These are phyloP conservation scores for Drosophila auraria DNA, from an alignment of 1,140 invertebrate genomes.

Conservation along the genomic window DNA sequence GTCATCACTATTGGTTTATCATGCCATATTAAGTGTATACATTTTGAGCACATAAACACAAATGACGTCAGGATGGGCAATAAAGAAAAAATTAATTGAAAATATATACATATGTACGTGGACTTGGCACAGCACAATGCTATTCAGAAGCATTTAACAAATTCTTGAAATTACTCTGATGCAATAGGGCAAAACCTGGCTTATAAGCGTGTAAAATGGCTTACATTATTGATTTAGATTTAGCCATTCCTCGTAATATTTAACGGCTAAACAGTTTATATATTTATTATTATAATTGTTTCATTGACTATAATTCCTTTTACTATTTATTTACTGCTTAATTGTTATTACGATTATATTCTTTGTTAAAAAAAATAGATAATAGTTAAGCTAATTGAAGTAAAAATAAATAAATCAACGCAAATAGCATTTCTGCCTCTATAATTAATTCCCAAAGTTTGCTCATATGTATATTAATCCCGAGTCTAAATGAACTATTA, in stretches of 20 bases:
- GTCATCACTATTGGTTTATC: conserved; percentile 10
- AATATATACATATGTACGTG: not conserved
- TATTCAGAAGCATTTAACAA: no score
- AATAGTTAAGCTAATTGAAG: no score
- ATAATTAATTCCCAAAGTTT: not conserved
- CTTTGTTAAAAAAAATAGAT: no score
- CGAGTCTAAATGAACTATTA: conserved; percentile 1
- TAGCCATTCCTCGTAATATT: no score
- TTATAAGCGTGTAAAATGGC: not conserved
- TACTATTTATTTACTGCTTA: no score
- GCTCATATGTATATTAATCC: not conserved
- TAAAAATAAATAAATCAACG: not conserved
- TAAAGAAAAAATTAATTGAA: not conserved
- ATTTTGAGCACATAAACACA: no score
- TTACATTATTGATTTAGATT: not conserved
- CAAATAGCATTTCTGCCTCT: not conserved
- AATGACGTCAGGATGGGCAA: conserved; percentile 1
- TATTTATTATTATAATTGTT: no score
- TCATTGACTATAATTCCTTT: no score
- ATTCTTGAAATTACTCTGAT: not conserved
- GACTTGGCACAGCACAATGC: no score
- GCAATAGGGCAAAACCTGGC: not conserved
- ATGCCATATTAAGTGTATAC: not conserved
- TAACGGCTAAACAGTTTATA: no score
- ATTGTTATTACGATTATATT: no score